Percentiles rank a stretch among this genome's conserved stretches.
Evolutionary conservation across 1,140 invertebrate genomes (phyloP).

Genomic region (Procambarus virginalis): DNA sequence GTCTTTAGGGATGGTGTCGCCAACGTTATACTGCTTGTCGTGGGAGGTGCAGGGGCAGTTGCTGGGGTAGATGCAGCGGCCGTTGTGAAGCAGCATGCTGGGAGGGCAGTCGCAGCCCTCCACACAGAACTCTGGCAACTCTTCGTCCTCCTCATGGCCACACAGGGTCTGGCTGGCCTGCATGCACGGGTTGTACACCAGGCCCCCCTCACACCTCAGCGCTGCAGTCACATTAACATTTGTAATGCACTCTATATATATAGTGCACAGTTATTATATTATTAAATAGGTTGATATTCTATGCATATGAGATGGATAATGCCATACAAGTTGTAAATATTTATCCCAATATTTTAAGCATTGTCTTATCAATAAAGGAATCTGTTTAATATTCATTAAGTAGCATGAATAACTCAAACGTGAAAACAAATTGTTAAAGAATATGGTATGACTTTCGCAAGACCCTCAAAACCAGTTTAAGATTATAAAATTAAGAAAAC

Average conservation of each 20-base stretch:
- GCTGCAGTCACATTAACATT: constrained; percentile 75
- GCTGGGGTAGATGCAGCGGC: constrained; percentile 84
- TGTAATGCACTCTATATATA: no score
- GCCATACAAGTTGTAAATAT: no score
- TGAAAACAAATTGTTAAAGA: no score
- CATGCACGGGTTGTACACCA: constrained; percentile 83
- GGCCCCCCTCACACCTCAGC: constrained; percentile 81
- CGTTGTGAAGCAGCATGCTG: constrained; percentile 83
- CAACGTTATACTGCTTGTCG: constrained; percentile 83
- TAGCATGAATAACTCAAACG: no score
- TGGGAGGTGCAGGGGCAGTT: constrained; percentile 85
- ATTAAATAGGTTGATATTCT: not conserved
- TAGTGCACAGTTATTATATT: constrained; percentile 6
- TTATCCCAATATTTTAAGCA: no score
- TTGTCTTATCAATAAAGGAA: no score
- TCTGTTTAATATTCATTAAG: no score
- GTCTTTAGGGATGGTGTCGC: constrained; percentile 82
- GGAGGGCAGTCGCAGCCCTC: constrained; percentile 91
- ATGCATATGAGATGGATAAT: no score
- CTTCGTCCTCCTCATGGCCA: constrained; percentile 72
- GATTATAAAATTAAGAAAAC: no score
- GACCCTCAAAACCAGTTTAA: no score
- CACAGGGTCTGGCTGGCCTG: constrained; percentile 78
- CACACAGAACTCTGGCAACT: constrained; percentile 80
- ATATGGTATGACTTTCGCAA: no score